Conservation (phyloP, 2,113 vertebrate species). For the Siphamia tubifer region DNA sequence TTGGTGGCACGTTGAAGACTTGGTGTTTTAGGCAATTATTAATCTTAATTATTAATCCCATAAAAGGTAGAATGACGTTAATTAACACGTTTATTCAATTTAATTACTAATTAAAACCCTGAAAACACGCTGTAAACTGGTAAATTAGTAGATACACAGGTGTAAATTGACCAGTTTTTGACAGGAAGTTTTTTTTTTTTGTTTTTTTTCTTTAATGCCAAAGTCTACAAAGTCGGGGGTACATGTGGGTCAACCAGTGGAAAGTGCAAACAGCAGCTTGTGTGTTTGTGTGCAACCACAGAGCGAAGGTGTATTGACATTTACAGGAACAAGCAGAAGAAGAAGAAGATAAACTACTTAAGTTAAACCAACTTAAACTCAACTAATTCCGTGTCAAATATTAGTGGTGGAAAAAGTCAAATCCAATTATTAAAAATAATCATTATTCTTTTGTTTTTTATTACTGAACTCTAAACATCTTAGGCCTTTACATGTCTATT, state of each 20-base stretch:
- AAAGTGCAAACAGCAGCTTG: background rate
- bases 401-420: background rate
- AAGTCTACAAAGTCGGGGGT: background rate
- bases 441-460: no score
- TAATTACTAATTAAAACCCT: no score
- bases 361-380: background rate
- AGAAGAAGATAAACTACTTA: background rate
- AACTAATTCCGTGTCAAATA: background rate
- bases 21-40: background rate
- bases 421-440: no score
- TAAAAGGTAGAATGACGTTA: no score
- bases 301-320: background rate
- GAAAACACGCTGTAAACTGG: no score
- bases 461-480: no score
- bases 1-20: no score
- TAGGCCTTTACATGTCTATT: background rate
- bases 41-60: no score
- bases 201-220: background rate
- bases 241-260: slow-evolving; percentile 42
- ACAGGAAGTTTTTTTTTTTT: background rate
- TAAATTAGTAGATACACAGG: no score
- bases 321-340: slow-evolving; percentile 25
- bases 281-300: background rate
- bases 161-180: no score
- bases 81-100: no score